phyloP scores from a whole-genome alignment of 2,113 vertebrate species.

The Formicarius rufipectus region DNA sequence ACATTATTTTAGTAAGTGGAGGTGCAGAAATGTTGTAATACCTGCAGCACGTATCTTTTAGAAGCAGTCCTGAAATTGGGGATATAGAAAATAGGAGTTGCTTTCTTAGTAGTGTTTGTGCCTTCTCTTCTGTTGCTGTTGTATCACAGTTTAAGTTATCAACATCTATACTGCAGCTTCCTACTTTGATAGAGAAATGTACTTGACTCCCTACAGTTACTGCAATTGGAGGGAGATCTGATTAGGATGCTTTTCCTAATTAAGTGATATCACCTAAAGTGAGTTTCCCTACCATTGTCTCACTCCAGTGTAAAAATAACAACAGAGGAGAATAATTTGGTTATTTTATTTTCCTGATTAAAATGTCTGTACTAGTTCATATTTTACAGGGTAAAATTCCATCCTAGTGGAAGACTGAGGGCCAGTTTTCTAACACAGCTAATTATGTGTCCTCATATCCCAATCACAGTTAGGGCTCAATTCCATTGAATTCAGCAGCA shows the following conservation, averaged over 20 bases:
- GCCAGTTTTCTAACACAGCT: conserved; percentile 61
- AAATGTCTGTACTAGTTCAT: conserved; percentile 72
- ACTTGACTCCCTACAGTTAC: conserved; percentile 81
- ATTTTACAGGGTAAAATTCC: conserved; percentile 64
- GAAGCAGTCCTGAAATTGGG: background rate
- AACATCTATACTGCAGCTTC: conserved; percentile 76
- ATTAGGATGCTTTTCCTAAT: conserved; percentile 83
- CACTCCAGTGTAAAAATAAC: conserved; percentile 74
- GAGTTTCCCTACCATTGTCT: conserved; percentile 78
- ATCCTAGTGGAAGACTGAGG: conserved; percentile 72
- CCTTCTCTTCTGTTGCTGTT: conserved; percentile 65
- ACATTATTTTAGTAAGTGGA: background rate
- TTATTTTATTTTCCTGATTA: conserved; percentile 78
- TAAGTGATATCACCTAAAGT: conserved; percentile 82
- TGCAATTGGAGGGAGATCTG: conserved; percentile 79
- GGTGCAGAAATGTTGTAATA: background rate
- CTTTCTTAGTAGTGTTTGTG: conserved; percentile 9
- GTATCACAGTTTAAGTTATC: conserved; percentile 66
- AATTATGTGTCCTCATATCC: conserved; percentile 49
- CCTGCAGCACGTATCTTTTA: background rate
- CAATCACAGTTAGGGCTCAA: conserved; percentile 36
- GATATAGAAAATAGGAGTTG: background rate
- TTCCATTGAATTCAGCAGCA: background rate
- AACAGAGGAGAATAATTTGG: conserved; percentile 75
- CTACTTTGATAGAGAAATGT: conserved; percentile 74